Base-by-base conservation (phyloP, 2,888 invertebrate species). In the Phytoseiulus persimilis region DNA sequence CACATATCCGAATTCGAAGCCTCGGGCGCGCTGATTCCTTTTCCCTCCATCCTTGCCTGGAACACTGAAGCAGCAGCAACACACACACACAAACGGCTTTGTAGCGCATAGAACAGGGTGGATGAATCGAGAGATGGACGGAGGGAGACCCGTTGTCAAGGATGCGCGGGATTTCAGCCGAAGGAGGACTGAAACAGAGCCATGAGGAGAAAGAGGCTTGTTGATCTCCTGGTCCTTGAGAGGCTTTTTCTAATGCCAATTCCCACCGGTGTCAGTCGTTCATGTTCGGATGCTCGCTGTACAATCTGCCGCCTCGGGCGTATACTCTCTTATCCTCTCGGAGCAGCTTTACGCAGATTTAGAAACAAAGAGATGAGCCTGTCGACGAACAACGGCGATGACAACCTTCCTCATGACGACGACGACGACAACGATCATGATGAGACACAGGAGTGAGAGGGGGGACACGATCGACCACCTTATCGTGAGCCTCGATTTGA, bases 241-340 rank as follows among this genome's bases (percentile, higher is more conserved):
- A 65, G 65, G 65, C 39, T 65, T 65, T 65, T 65, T 65, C 65
- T 65, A 65, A 65, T 65, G 65, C 65, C 65, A 65, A 65, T 65
- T 65, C 65, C 65, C 65, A 65, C 65, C 65, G 65, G 65, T 65
- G 65, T 65, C 65, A 65, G 65, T 65, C 65, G 65, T 28, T 65
- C 65, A 18, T 65, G 65, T 65, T 65, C 65, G 18, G 65, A 65
- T 65, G 65, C 18, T 65, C 65, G 1, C 65, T 65, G 65, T 23
- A 65, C 65, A 65, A 65, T 65, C 65, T 65, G 65, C 65, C 65
- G 65, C 65, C 65, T 65, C 65, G 65, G 65, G 65, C 65, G 65
- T 65, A 65, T 65, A 65, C 65, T 65, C 65, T 28, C 65, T 65
- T 65, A 65, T 65, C 65, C 65, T 65, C 65, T 65, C 65, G 65